Evolutionary conservation across 2,888 invertebrate genomes (phyloP).

Genomic region (Oxyteleia sp.): DNA sequence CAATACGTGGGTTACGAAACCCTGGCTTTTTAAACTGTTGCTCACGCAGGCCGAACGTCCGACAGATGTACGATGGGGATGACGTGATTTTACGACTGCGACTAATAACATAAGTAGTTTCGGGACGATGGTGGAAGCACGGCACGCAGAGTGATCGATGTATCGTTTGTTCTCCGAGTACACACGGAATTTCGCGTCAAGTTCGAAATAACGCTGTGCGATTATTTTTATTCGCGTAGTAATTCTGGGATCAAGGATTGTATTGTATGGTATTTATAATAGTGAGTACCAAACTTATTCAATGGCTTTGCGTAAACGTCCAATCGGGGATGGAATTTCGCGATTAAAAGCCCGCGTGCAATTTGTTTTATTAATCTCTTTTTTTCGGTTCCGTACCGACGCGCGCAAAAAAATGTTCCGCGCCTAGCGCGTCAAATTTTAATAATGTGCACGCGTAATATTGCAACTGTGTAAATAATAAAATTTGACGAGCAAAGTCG

Average conservation of each 20-base stretch:
- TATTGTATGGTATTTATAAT: slow-evolving; percentile 16
- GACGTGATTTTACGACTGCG: slow-evolving; percentile 73
- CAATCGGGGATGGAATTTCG: not conserved
- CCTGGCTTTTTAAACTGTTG: slow-evolving; percentile 68
- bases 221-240: slow-evolving; percentile 15
- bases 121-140: no score
- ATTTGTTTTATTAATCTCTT: not conserved
- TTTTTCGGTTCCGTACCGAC: no score
- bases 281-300: slow-evolving; percentile 35
- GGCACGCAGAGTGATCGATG: slow-evolving; percentile 2
- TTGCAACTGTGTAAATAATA: slow-evolving; percentile 42
- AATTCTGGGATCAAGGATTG: slow-evolving; percentile 29
- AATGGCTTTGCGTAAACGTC: slow-evolving; percentile 9
- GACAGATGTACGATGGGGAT: slow-evolving; percentile 78
- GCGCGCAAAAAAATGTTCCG: not conserved
- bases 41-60: slow-evolving; percentile 60
- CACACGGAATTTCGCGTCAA: not conserved
- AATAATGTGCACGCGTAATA: not conserved
- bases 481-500: slow-evolving; percentile 3
- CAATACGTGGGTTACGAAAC: slow-evolving; percentile 61
- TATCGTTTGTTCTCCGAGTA: not conserved
- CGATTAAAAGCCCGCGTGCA: not conserved
- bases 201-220: slow-evolving; percentile 16
- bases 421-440: not conserved
- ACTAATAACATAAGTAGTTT: slow-evolving; percentile 24